Evolutionary conservation across 2,888 invertebrate genomes (phyloP).

Genomic region (Auanema sp.): DNA sequence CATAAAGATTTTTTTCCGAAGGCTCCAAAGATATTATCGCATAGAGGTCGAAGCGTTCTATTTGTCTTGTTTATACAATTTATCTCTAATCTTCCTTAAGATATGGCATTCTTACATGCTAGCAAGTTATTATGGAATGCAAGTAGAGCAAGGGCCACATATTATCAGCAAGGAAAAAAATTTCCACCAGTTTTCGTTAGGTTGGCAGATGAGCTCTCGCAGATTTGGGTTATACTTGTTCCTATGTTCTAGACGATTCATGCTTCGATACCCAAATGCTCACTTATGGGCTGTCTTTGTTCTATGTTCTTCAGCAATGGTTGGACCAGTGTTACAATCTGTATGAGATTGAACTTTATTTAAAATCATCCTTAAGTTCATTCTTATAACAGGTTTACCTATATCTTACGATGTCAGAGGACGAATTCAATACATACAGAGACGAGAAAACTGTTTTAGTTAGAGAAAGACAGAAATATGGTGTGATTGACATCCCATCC

Average conservation of each 20-base stretch:
- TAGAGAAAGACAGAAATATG: constrained; percentile 45
- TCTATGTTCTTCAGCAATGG: constrained; percentile 43
- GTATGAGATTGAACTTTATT: constrained; percentile 21
- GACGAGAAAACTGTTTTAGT: constrained; percentile 38
- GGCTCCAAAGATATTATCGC: constrained; percentile 2
- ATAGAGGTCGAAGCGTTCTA: too few species aligned
- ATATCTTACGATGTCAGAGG: constrained; percentile 37
- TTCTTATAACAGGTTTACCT: constrained; percentile 29
- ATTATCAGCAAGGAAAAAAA: constrained; percentile 34
- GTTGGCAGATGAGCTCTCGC: constrained; percentile 16
- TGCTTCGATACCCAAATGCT: constrained; percentile 44
- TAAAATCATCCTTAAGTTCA: background rate
- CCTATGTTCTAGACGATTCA: constrained; percentile 32
- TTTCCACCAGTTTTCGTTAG: constrained; percentile 44
- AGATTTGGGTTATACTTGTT: constrained; percentile 6
- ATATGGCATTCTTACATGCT: background rate
- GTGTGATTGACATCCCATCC: constrained; percentile 17
- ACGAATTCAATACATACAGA: constrained; percentile 39
- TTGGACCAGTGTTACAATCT: constrained; percentile 39
- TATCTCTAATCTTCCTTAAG: constrained; percentile 2
- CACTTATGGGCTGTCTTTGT: constrained; percentile 39
- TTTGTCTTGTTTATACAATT: background rate
- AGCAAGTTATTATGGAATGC: constrained; percentile 4
- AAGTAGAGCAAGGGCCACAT: constrained; percentile 33
- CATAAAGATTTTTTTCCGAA: constrained; percentile 2